Conservation (phyloP, 1,140 invertebrate genomes). For the Cherax destructor region DNA sequence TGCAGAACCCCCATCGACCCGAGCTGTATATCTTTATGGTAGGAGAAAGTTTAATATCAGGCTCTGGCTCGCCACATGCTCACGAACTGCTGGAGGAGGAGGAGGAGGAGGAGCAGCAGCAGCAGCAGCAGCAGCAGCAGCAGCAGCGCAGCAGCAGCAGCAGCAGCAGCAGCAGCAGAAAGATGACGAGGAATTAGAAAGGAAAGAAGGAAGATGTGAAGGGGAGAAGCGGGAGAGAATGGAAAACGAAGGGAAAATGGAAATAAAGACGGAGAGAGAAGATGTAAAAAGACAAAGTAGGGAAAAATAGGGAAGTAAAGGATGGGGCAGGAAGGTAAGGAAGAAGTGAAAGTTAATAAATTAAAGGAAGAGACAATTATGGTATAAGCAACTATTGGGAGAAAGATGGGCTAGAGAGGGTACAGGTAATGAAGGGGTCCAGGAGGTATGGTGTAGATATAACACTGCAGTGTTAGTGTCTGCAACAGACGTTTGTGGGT, state of each 20-base stretch:
- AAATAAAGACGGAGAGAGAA: neutral
- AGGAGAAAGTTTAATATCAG: conserved; percentile 41
- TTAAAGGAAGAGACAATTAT: no score
- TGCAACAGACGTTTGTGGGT: no score
- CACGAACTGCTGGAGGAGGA: neutral
- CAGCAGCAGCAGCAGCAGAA: no score
- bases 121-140: neutral
- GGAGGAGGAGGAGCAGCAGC: neutral
- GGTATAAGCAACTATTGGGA: no score
- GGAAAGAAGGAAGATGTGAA: neutral
- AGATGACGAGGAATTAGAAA: no score
- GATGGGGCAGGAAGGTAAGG: no score
- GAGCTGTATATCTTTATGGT: conserved; percentile 42
- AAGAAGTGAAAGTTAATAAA: no score
- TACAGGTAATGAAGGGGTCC: neutral
- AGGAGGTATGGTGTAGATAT: neutral
- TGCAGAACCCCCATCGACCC: conserved; percentile 25
- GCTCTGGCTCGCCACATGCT: conserved; percentile 18
- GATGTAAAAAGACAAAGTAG: neutral
- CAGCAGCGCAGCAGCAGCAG: no score
- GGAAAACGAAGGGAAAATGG: neutral
- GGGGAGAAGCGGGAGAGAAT: neutral
- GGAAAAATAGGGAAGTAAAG: neutral
- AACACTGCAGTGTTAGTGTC: no score
- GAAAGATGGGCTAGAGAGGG: no score